A percentile compares a stretch with the other conserved stretches of the same genome.
Conservation (phyloP, 2,888 invertebrate genomes). For the Scaptomyza caliginosa region DNA sequence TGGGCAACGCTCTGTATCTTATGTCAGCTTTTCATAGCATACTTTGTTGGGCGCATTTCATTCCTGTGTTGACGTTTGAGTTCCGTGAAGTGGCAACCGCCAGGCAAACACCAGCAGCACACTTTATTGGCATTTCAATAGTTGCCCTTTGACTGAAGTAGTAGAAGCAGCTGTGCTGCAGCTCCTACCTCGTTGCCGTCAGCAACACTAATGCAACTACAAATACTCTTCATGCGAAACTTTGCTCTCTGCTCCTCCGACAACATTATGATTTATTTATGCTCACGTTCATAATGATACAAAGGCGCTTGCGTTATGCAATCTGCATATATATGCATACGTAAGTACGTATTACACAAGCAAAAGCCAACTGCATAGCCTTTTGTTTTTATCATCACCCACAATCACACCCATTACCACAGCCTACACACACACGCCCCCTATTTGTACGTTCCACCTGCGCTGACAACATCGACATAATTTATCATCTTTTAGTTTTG, state of each 20-base stretch:
- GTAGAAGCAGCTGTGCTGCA: slow-evolving; percentile 1
- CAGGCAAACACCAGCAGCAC: slow-evolving; percentile 45
- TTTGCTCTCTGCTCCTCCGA: background rate
- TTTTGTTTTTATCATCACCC: slow-evolving; percentile 57
- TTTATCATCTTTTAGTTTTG: slow-evolving; percentile 66
- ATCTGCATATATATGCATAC: slow-evolving; percentile 74
- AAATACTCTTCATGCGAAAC: slow-evolving; percentile 1
- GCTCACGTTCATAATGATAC: slow-evolving; percentile 74
- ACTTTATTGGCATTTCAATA: slow-evolving; percentile 78
- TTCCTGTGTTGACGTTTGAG: slow-evolving; percentile 35
- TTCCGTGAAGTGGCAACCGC: slow-evolving; percentile 30
- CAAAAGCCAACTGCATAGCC: slow-evolving; percentile 24
- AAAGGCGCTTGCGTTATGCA: slow-evolving; percentile 75
- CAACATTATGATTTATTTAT: slow-evolving; percentile 75
- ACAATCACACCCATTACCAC: slow-evolving; percentile 24
- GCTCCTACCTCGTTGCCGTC: background rate
- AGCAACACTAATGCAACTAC: background rate
- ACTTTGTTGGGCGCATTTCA: slow-evolving; percentile 56
- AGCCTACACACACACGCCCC: background rate
- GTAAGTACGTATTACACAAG: slow-evolving; percentile 46
- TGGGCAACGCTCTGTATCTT: slow-evolving; percentile 1
- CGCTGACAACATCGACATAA: slow-evolving; percentile 52
- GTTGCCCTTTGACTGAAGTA: slow-evolving; percentile 66
- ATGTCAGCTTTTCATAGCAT: slow-evolving; percentile 43
- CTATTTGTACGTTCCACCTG: background rate